Percentiles rank a stretch among this genome's conserved stretches.
Evolutionary conservation across 2,888 invertebrate genomes (phyloP).

Genomic region (Clitarchus hookeri): DNA sequence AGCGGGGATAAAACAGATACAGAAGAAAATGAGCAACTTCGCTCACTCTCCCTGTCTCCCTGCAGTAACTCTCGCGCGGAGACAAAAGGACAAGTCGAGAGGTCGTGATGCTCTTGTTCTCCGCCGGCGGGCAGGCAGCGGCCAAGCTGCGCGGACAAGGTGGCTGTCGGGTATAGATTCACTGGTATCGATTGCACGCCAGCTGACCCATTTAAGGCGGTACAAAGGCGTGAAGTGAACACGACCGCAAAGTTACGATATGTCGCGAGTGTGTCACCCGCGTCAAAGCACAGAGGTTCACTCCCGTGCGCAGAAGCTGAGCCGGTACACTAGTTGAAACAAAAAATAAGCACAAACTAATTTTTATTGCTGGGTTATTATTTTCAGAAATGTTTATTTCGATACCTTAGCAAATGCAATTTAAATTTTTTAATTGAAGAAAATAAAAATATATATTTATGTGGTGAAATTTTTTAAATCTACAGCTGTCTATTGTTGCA

Average conservation of each 20-base stretch:
- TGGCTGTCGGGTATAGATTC: not conserved
- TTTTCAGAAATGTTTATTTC: too few relatives aligned
- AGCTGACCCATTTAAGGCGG: not conserved
- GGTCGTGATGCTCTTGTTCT: not conserved
- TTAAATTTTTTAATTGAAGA: too few relatives aligned
- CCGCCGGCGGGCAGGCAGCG: not conserved
- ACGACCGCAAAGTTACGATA: not conserved
- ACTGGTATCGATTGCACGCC: not conserved
- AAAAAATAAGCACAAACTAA: too few relatives aligned
- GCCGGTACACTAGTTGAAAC: not conserved
- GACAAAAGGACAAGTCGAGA: not conserved
- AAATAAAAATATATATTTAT: too few relatives aligned
- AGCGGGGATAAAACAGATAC: not conserved
- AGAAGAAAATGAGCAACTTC: not conserved
- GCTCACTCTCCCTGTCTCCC: not conserved
- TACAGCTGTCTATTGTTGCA: too few relatives aligned
- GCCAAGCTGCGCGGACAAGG: not conserved
- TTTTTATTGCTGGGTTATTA: too few relatives aligned
- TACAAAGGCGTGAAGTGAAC: not conserved
- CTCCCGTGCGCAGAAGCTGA: not conserved
- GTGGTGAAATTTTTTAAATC: too few relatives aligned
- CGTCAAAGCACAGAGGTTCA: not conserved
- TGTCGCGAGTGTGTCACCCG: not conserved
- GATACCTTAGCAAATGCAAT: too few relatives aligned
- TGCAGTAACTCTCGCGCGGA: not conserved